phyloP scores from a whole-genome alignment of 2,113 vertebrate species.

The Carlito syrichta region DNA sequence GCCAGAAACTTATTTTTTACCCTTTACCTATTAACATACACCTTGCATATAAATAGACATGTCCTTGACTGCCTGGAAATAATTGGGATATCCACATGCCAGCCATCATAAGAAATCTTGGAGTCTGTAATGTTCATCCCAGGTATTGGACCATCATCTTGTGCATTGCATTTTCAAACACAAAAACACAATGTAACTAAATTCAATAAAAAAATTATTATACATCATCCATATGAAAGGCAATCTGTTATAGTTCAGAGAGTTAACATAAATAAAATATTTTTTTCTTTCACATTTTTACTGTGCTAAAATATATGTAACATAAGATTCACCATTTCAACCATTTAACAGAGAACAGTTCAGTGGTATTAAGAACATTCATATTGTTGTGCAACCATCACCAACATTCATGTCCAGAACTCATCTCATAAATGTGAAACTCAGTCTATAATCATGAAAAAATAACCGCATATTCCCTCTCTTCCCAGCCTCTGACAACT shows the following conservation, averaged over 20 bases:
- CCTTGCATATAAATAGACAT: not conserved
- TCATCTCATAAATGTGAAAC: not conserved
- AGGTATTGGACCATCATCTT: not conserved
- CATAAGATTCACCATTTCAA: not conserved
- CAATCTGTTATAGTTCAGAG: not conserved
- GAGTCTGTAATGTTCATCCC: not conserved
- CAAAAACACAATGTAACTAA: not conserved
- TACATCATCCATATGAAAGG: not conserved
- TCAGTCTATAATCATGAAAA: not conserved
- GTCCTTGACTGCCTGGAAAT: not conserved
- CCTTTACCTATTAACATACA: not conserved
- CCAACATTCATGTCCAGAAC: not conserved
- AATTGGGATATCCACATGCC: not conserved
- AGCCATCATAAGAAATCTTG: not conserved
- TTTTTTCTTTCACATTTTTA: not conserved
- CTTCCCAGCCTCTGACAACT: rapidly evolving
- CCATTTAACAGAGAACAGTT: not conserved
- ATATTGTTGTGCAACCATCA: no score
- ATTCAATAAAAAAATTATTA: not conserved
- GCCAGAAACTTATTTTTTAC: not conserved
- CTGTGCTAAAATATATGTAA: not conserved
- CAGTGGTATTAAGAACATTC: not conserved
- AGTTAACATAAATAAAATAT: constrained; percentile 12
- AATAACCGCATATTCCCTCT: not conserved
- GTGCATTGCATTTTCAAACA: not conserved